phyloP scores from a whole-genome alignment of 2,888 invertebrate species.

The Tachystola acroxantha region DNA sequence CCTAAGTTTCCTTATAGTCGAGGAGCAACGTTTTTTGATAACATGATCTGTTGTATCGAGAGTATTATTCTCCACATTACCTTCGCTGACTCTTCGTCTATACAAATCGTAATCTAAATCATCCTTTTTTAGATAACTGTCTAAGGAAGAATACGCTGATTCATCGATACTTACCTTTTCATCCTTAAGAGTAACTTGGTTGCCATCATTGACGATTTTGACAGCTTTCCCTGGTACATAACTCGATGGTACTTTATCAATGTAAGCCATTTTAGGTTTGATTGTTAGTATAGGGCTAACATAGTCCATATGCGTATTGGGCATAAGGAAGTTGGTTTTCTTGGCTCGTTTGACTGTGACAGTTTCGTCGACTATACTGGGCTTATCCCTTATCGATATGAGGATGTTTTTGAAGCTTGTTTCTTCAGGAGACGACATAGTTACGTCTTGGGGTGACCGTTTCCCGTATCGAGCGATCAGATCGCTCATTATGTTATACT shows the following conservation, averaged over 20 bases:
- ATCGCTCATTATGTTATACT: slow-evolving; percentile 60
- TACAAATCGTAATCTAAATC: slow-evolving; percentile 50
- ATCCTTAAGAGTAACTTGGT: slow-evolving; percentile 52
- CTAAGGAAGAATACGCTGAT: slow-evolving; percentile 60
- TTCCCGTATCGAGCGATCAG: slow-evolving; percentile 48
- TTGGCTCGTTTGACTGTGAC: slow-evolving; percentile 52
- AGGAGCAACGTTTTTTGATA: slow-evolving; percentile 59
- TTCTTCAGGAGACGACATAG: slow-evolving; percentile 69
- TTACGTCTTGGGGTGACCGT: slow-evolving; percentile 67
- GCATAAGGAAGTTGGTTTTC: slow-evolving; percentile 56
- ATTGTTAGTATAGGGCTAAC: slow-evolving; percentile 47
- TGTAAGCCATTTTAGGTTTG: slow-evolving; percentile 64
- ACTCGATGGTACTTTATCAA: slow-evolving; percentile 51
- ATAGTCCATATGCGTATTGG: slow-evolving; percentile 47
- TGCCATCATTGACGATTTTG: slow-evolving; percentile 80
- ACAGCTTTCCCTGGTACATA: slow-evolving; percentile 86
- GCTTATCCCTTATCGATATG: slow-evolving; percentile 60
- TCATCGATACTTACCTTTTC: slow-evolving; percentile 61
- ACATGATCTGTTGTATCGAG: slow-evolving; percentile 23
- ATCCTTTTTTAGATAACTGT: slow-evolving; percentile 76
- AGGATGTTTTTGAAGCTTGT: slow-evolving; percentile 63
- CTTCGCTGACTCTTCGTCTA: slow-evolving; percentile 57
- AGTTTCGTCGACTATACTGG: slow-evolving; percentile 54
- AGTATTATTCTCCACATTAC: slow-evolving; percentile 42
- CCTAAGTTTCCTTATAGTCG: slow-evolving; percentile 55